Base-by-base conservation (phyloP, 2,888 invertebrate species). In the Allacma fusca region DNA sequence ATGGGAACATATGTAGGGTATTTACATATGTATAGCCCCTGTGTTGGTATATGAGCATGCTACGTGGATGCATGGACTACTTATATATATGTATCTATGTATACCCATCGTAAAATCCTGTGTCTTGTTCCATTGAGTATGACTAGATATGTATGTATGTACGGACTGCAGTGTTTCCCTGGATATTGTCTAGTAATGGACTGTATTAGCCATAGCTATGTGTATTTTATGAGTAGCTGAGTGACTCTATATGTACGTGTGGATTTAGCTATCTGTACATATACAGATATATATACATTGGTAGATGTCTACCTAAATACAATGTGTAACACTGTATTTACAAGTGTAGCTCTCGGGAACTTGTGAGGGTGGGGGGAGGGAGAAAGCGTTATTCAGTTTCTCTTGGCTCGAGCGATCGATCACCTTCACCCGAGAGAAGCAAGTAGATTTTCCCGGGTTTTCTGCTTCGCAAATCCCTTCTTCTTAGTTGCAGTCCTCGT, bases 401-500 rank as follows among this genome's bases (percentile, higher is more conserved):
- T 73, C 24, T 50, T 50, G 19, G 50, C 50, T 50, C 9, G 19
- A 77, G 69, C 77, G 77, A 77, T 77, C 77, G 77, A 77, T 77
- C 77, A 77, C 77, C 69, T 77, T 77, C 73, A 77, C 44, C 29
- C 68, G 59, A 69, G 69, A 26, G 29, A 62, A 73, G 62, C 62
- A 40, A 62, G 62, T 73, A 34, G 73, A 73, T 73, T 73, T 73
- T 62, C 73, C 73, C 62, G 73, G 73, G 59, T 65, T 73, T 73
- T 73, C 57, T 62, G 62, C 40, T 62, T 40, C 34, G 34, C 62
- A 73, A 73, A 62, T 62, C 73, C 73, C 57, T 71, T 29, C 57
- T 71, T 26, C 71, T 19, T 68, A 24, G 50, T 57, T n/a, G 2
- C 13, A 26, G 26, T 62, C 9, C 62, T 62, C 65, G 65, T 26